Evolutionary conservation across 2,797 vertebrate species (phyloP).

Genomic region (Premnoplex brunnescens): DNA sequence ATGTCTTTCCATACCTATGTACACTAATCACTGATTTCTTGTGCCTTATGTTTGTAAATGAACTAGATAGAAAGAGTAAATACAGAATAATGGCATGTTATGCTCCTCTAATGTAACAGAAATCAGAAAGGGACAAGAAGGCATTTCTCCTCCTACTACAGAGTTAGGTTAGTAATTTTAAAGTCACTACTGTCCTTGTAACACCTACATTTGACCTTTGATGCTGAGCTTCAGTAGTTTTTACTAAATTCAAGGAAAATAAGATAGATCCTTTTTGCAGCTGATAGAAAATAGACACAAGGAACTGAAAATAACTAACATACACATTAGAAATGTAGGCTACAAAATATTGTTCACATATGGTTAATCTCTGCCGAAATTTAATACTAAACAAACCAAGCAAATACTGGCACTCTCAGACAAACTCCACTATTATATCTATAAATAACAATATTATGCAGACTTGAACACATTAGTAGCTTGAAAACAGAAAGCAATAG

Average conservation of each 20-base stretch:
- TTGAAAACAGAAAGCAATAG: conserved; percentile 15
- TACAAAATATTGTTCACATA: not conserved
- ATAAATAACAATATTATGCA: conserved; percentile 38
- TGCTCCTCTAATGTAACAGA: conserved; percentile 18
- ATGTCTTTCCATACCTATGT: conserved; percentile 40
- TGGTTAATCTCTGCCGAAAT: not conserved
- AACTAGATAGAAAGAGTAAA: conserved; percentile 55
- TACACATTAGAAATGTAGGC: not conserved
- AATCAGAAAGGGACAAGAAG: conserved; percentile 43
- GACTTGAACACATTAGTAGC: conserved; percentile 30
- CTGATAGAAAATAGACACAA: conserved; percentile 12
- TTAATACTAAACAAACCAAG: not conserved
- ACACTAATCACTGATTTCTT: conserved; percentile 33
- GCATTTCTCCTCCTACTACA: conserved; percentile 44
- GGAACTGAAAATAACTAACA: not conserved
- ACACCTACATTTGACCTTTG: conserved; percentile 42
- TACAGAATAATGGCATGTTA: conserved; percentile 52
- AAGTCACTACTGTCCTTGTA: not conserved
- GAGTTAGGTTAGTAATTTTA: conserved; percentile 46
- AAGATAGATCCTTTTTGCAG: not conserved
- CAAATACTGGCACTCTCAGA: not conserved
- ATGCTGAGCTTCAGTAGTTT: conserved; percentile 50
- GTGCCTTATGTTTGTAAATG: conserved; percentile 61
- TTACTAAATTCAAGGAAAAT: conserved; percentile 51
- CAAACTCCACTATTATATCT: not conserved